Conservation (phyloP, 2,797 vertebrate species). For the Manis crassicaudata region DNA sequence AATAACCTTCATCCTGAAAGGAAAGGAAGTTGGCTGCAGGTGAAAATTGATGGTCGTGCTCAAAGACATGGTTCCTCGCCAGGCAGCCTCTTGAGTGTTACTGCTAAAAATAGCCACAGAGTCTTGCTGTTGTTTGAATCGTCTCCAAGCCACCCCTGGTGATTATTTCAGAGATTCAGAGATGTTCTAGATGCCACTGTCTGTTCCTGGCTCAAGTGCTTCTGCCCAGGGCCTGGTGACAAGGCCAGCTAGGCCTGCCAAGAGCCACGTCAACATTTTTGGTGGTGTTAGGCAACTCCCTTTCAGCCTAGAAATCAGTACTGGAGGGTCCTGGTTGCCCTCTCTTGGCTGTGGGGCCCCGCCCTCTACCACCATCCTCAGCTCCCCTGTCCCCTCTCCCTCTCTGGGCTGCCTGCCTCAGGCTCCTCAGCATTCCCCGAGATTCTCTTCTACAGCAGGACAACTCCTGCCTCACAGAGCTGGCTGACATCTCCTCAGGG, state of each 20-base stretch:
- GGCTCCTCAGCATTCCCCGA: not conserved
- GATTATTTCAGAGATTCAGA: not conserved
- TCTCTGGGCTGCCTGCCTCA: not conserved
- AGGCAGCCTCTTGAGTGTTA: slow-evolving; percentile 44
- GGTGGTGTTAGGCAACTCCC: not conserved
- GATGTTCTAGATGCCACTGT: not conserved
- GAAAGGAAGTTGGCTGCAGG: slow-evolving; percentile 55
- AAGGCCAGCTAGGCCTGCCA: not conserved
- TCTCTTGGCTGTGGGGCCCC: no score
- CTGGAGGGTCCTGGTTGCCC: not conserved
- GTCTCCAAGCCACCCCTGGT: not conserved
- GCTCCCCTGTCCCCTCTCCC: not conserved
- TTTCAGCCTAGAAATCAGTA: rapidly evolving
- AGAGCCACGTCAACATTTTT: not conserved
- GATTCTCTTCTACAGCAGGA: rapidly evolving
- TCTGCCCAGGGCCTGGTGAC: not conserved
- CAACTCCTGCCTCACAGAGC: no score
- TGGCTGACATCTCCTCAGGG: not conserved
- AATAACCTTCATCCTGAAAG: slow-evolving; percentile 72
- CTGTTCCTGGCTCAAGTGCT: not conserved
- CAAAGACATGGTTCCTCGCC: slow-evolving; percentile 59
- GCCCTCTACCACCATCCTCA: no score
- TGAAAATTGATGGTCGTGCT: slow-evolving; percentile 66
- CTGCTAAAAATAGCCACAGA: slow-evolving; percentile 57
- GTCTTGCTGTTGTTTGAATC: not conserved